These are phyloP conservation scores for Sylvia atricapilla DNA, from an alignment of 2,113 vertebrate species.

Conservation along the genomic window DNA sequence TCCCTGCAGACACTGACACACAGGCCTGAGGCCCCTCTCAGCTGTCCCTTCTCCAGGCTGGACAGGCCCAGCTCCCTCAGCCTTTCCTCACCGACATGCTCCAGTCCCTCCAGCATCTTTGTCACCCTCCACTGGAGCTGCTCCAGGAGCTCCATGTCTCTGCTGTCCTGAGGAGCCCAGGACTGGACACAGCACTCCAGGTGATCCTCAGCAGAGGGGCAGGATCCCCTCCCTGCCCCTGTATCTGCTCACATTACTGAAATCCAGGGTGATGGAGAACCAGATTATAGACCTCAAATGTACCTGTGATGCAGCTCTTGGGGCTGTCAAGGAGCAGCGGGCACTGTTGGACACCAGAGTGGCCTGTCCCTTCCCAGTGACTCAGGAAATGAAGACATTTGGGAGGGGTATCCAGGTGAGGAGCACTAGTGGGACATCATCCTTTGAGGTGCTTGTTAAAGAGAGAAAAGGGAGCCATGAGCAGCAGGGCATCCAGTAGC, in stretches of 20 bases:
- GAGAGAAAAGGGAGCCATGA: not conserved
- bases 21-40: not conserved
- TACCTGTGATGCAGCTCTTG: not conserved
- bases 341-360: not conserved
- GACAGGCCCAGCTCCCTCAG: not conserved
- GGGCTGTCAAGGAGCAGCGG: not conserved
- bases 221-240: not conserved
- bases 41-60: no score
- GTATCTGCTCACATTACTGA: not conserved
- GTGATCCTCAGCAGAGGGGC: not conserved
- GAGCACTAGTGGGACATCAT: rapidly evolving
- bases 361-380: not conserved
- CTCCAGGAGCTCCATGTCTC: not conserved
- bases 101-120: not conserved
- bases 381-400: not conserved
- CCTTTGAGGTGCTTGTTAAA: not conserved
- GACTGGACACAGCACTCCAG: not conserved
- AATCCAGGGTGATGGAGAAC: not conserved
- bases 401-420: no score
- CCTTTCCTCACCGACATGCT: not conserved
- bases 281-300: rapidly evolving
- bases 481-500: no score
- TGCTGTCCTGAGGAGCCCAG: not conserved
- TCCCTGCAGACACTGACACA: not conserved
- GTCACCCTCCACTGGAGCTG: rapidly evolving